Base-by-base conservation (phyloP, 2,888 invertebrate genomes). In the Lochmaea crataegi region DNA sequence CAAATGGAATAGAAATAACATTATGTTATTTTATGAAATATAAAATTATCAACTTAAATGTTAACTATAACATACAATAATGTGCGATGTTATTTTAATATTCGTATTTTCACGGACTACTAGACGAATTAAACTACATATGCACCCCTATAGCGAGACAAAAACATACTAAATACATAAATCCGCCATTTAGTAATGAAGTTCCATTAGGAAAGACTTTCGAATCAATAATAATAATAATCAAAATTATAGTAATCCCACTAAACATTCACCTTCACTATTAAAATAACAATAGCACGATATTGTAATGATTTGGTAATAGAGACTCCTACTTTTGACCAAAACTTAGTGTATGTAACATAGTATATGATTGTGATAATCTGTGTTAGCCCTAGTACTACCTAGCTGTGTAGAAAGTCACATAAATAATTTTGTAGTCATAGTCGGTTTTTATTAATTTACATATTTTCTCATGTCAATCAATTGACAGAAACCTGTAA, bases 401-500 rank as follows among this genome's bases (percentile, higher is more conserved):
- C 12, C 61, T 67, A 56, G 65, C 22, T 32, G 61, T 53, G 48
- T 72, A 68, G 68, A 65, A 41, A 60, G 53, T 56, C 68, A 73
- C 45, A 45, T 38, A 26, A 32, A 53, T 60, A 53, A 67, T 61
- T 72, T 67, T 42, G 68, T 76, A 73, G 74, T 58, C 56, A 58
- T 74, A 73, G 63, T 56, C 18, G 65, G 57, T 64, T 75, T 69
- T 71, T 64, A 75, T 73, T 75, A 58, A 73, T 76, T 75, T 75
- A 60, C 32, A 65, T 61, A 56, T 53, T 53, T 56, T 61, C 18
- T 61, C 10, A 18, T 61, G 61, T 61, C 61, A 61, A 16, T n/a
- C 32, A 38, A 16, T 74, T 74, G 81, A 78, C 79, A 81, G 78
- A 75, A 80, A 79, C 80, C 80, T 53, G 83, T 83, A 83, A 83